A percentile compares a stretch with the other conserved stretches of the same genome.
Conservation (phyloP, 1,140 invertebrate species). For the Hylyphantes graminicola region DNA sequence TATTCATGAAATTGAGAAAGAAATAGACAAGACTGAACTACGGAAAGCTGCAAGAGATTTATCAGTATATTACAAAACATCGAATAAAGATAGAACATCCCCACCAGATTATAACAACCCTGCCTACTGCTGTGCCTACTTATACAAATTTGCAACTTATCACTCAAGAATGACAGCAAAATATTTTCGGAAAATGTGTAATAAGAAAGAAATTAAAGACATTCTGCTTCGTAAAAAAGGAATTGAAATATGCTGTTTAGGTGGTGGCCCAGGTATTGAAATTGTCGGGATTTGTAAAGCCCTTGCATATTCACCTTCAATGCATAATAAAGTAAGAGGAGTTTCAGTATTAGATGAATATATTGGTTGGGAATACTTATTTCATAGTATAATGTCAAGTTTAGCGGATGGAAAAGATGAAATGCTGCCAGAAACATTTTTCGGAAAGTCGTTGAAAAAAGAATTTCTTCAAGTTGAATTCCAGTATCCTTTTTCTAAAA, state of each 20-base stretch:
- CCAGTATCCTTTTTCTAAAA: background rate
- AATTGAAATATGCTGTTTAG: conserved; percentile 37
- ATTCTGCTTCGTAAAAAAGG: background rate
- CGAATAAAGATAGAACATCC: conserved; percentile 9
- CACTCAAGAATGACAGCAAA: conserved; percentile 28
- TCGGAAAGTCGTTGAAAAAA: conserved; percentile 12
- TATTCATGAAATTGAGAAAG: conserved; percentile 6
- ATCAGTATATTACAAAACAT: conserved; percentile 6
- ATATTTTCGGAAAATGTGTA: conserved; percentile 22
- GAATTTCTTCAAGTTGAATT: conserved; percentile 20
- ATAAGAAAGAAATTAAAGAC: conserved; percentile 11
- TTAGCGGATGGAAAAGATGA: conserved; percentile 11
- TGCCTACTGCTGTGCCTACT: conserved; percentile 27
- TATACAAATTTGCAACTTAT: conserved; percentile 29
- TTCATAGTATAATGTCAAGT: conserved; percentile 11
- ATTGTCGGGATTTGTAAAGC: conserved; percentile 43
- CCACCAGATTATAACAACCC: conserved; percentile 19
- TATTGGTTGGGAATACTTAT: conserved; percentile 19
- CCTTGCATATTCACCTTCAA: background rate
- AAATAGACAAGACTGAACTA: background rate
- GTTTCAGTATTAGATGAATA: conserved; percentile 25
- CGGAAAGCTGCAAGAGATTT: conserved; percentile 2
- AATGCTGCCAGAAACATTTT: conserved; percentile 17
- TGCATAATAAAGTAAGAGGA: conserved; percentile 12
- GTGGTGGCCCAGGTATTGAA: conserved; percentile 42